Percentiles rank a stretch among this genome's conserved stretches.
These are phyloP conservation scores for Erinaceus europaeus DNA, from an alignment of 2,113 vertebrate species.

Conservation along the genomic window DNA sequence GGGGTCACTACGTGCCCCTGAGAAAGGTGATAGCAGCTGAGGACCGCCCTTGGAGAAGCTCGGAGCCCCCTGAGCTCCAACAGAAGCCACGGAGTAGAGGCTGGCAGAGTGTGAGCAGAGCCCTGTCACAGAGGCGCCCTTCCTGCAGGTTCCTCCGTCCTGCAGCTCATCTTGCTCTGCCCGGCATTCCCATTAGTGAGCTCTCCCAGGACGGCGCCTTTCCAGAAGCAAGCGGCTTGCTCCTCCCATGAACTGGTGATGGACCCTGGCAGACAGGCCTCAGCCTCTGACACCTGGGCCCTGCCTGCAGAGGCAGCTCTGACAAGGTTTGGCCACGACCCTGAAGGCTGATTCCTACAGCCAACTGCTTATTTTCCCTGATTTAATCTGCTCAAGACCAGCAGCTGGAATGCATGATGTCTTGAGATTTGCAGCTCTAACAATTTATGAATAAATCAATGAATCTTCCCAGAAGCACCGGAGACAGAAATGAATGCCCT, in stretches of 20 bases:
- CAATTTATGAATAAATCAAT: slow-evolving; percentile 36
- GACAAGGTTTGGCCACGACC: not conserved
- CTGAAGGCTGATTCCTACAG: not conserved
- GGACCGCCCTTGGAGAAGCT: not conserved
- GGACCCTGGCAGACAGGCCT: not conserved
- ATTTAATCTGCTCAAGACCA: slow-evolving; percentile 47
- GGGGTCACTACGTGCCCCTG: not conserved
- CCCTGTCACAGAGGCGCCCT: no score
- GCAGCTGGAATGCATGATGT: not conserved
- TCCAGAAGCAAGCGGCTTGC: not conserved
- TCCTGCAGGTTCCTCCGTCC: no score
- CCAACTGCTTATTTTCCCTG: slow-evolving; percentile 5
- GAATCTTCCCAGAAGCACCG: slow-evolving; percentile 42
- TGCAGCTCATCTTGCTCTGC: not conserved
- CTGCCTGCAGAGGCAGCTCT: not conserved
- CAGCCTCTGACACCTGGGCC: slow-evolving; percentile 10
- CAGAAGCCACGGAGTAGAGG: not conserved
- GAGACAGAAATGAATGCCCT: not conserved
- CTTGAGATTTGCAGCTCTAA: slow-evolving; percentile 25
- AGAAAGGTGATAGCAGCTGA: not conserved
- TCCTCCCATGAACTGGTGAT: not conserved
- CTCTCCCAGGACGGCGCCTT: not conserved
- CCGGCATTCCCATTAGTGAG: not conserved
- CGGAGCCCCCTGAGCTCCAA: not conserved
- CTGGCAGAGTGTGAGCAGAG: not conserved